These are phyloP conservation scores for Lymantria dispar DNA, from an alignment of 2,888 invertebrate species.

Conservation along the genomic window DNA sequence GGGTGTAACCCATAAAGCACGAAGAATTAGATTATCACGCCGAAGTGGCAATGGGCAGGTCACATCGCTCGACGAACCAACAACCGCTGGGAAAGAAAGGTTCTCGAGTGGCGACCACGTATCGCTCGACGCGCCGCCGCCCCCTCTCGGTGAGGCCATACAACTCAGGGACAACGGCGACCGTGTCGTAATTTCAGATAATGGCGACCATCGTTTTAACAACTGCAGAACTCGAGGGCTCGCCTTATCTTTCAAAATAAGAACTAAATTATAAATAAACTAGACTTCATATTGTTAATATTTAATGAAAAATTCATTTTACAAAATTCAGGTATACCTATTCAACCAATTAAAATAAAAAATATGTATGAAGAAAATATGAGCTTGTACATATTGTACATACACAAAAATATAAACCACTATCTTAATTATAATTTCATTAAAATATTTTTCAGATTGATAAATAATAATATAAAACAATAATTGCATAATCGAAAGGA, in stretches of 20 bases:
- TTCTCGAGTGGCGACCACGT: too few species aligned
- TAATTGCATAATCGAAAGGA: constrained; percentile 2
- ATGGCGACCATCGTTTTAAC: too few species aligned
- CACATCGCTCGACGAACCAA: too few species aligned
- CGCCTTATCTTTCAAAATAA: neutral
- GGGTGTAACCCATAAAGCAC: too few species aligned
- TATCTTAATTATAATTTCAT: constrained; percentile 23
- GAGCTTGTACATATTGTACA: constrained; percentile 58
- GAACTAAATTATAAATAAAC: constrained; percentile 7
- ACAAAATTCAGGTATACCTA: constrained; percentile 72
- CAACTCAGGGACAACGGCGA: too few species aligned
- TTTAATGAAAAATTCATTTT: constrained; percentile 75
- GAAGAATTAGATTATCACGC: too few species aligned
- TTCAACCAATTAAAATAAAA: constrained; percentile 52
- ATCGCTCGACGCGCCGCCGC: too few species aligned
- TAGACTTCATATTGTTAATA: constrained; percentile 49
- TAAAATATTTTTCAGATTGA: constrained; percentile 10
- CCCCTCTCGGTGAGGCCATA: too few species aligned
- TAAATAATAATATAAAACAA: constrained; percentile 22
- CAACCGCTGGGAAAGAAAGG: too few species aligned
- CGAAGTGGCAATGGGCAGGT: too few species aligned
- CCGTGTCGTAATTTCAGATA: too few species aligned
- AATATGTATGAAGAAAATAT: constrained; percentile 46
- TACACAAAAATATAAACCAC: constrained; percentile 47
- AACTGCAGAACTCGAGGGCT: too few species aligned